Conservation (phyloP, 2,888 invertebrate genomes). For the Drosophila suboccidentalis region DNA sequence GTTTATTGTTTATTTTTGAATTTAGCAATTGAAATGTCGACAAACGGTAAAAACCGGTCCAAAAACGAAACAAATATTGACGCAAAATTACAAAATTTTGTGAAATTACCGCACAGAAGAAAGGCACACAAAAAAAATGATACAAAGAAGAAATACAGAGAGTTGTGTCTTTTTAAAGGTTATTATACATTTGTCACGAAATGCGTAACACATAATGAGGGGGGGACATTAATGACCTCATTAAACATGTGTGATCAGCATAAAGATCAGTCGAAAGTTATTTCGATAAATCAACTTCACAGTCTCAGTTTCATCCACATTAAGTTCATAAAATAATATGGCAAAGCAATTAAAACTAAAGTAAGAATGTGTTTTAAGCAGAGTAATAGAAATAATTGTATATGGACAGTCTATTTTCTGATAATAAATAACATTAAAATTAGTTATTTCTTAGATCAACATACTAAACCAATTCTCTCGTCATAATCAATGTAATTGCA, state of each 20-base stretch:
- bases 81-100: constrained; percentile 73
- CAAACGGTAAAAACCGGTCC: constrained; percentile 55
- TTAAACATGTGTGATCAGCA: constrained; percentile 5
- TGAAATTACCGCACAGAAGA: constrained; percentile 71
- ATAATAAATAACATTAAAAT: too few species aligned
- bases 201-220: constrained; percentile 10
- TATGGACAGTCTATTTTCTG: too few species aligned
- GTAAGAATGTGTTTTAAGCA: too few species aligned
- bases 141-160: constrained; percentile 15
- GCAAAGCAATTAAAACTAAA: too few species aligned
- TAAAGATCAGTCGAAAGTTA: not conserved
- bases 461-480: too few species aligned
- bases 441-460: too few species aligned
- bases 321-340: too few species aligned
- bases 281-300: not conserved
- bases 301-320: too few species aligned
- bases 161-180: constrained; percentile 7
- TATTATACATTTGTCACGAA: constrained; percentile 14
- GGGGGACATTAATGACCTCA: constrained; percentile 10
- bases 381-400: too few species aligned
- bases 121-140: constrained; percentile 7
- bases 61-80: constrained; percentile 37
- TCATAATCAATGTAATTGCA: too few species aligned
- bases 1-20: constrained; percentile 55
- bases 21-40: constrained; percentile 57